Conservation (phyloP, 2,113 vertebrate genomes). For the Aldabrachelys gigantea region DNA sequence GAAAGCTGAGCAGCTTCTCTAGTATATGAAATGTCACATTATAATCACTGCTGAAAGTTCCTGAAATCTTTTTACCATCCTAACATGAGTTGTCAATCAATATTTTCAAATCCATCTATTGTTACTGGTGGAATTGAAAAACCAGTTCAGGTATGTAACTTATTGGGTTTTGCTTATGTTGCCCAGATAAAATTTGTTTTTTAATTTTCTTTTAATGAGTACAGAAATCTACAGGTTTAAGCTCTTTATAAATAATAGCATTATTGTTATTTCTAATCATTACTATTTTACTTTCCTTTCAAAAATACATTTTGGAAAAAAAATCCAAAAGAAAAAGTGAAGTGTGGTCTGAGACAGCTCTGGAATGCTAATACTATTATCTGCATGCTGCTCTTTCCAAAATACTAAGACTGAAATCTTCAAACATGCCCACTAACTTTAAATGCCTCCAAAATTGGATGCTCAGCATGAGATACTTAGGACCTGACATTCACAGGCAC, state of each 20-base stretch:
- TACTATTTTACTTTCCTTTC: neutral
- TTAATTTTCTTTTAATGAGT: neutral
- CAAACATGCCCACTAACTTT: neutral
- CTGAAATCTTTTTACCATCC: neutral
- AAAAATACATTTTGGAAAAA: neutral
- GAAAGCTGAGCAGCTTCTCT: neutral
- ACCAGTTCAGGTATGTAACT: neutral
- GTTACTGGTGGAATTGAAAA: slow-evolving; percentile 17
- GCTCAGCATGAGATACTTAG: rapidly evolving
- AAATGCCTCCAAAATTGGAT: rapidly evolving
- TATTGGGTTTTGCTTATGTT: neutral
- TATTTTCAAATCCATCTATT: neutral
- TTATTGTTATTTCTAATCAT: neutral
- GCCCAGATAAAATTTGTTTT: neutral
- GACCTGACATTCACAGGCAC: rapidly evolving
- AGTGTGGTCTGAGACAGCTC: neutral
- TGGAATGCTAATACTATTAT: rapidly evolving
- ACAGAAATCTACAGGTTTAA: neutral
- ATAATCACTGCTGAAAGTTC: neutral
- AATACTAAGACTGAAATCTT: neutral
- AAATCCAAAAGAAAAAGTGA: neutral
- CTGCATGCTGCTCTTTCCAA: neutral
- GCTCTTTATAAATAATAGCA: neutral
- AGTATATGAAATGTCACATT: neutral
- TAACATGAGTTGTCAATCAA: neutral